These are phyloP conservation scores for Choloepus didactylus DNA, from an alignment of 2,797 vertebrate genomes.

Conservation along the genomic window DNA sequence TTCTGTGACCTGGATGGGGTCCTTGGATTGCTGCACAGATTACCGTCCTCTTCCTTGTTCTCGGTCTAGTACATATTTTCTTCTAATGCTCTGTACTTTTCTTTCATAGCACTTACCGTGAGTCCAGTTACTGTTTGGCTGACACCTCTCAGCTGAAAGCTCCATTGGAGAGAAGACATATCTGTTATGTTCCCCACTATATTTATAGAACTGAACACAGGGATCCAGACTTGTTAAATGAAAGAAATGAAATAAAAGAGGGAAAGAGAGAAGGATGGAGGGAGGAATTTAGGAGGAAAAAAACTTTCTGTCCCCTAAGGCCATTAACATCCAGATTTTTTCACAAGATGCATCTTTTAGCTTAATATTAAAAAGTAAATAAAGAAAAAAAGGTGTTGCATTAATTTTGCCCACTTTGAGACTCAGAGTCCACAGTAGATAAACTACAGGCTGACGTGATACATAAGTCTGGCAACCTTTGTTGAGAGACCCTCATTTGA, in stretches of 20 bases:
- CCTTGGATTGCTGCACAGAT: neutral
- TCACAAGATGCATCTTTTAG: neutral
- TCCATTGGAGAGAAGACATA: neutral
- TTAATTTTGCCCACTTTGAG: conserved; percentile 3
- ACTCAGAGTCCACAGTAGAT: neutral
- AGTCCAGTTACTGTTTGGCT: neutral
- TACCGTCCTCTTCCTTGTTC: neutral
- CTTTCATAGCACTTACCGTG: neutral
- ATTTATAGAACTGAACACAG: neutral
- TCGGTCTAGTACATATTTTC: neutral
- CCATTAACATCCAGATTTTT: neutral
- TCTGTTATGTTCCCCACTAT: neutral
- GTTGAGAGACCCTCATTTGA: neutral
- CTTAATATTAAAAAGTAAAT: neutral
- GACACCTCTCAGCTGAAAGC: neutral
- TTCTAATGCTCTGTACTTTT: neutral
- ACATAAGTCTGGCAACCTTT: neutral
- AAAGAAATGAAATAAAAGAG: neutral
- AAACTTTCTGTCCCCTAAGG: neutral
- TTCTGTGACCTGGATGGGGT: neutral
- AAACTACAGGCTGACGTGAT: neutral
- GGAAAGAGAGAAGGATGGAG: neutral
- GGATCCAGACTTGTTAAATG: neutral
- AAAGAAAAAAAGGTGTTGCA: neutral
- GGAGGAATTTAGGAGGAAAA: neutral